Percentiles rank a stretch among this genome's conserved stretches.
Evolutionary conservation across 2,113 vertebrate species (phyloP).

Genomic region (Octodon degus): DNA sequence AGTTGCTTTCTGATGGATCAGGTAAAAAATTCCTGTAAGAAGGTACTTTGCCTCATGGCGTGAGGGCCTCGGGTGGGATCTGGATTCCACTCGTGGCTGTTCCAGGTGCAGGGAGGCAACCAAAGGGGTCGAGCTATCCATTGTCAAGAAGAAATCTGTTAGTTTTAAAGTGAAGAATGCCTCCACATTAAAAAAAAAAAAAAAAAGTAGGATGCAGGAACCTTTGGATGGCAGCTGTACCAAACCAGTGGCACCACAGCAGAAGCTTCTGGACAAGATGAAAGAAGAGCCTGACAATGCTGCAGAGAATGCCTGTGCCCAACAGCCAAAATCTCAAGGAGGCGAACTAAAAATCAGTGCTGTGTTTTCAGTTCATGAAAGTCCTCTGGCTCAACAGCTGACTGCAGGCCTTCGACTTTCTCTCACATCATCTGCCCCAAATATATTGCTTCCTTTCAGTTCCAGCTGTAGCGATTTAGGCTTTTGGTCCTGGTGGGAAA

Average conservation of each 20-base stretch:
- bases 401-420: conserved; percentile 86
- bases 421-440: conserved; percentile 82
- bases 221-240: conserved; percentile 93
- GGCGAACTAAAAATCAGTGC: conserved; percentile 95
- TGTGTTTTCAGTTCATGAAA: conserved; percentile 93
- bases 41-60: rapidly evolving
- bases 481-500: conserved; percentile 94
- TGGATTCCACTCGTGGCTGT: rapidly evolving
- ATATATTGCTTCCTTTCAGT: conserved; percentile 84
- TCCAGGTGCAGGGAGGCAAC: neutral
- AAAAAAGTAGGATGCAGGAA: conserved; percentile 93
- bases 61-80: neutral
- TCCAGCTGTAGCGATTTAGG: conserved; percentile 86
- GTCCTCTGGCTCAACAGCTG: conserved; percentile 87
- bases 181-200: conserved; percentile 77
- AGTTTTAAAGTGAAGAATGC: conserved; percentile 85
- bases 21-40: neutral
- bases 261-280: conserved; percentile 88
- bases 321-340: conserved; percentile 90
- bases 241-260: conserved; percentile 88
- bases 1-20: neutral
- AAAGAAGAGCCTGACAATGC: conserved; percentile 94
- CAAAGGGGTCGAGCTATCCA: conserved; percentile 83
- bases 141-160: conserved; percentile 86
- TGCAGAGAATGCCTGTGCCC: conserved; percentile 88